These are phyloP conservation scores for Anastatus disparis DNA, from an alignment of 1,140 invertebrate genomes.

Conservation along the genomic window DNA sequence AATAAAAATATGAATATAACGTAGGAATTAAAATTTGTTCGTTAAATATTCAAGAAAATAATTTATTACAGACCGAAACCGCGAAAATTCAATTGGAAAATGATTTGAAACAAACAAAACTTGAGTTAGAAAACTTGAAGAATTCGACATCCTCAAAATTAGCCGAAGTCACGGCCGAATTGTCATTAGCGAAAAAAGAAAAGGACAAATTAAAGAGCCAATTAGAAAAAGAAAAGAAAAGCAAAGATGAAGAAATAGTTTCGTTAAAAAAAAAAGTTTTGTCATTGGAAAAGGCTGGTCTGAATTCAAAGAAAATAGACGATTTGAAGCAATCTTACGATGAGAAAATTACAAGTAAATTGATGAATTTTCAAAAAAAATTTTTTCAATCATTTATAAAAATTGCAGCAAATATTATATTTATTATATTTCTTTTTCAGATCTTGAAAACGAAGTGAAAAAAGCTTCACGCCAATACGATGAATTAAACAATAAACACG, in stretches of 20 bases:
- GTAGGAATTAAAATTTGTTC: too few relatives aligned
- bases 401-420: slow-evolving; percentile 31
- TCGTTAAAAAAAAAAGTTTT: slow-evolving; percentile 74
- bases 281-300: slow-evolving; percentile 71
- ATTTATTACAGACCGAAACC: slow-evolving; percentile 55
- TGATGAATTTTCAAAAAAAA: slow-evolving; percentile 37
- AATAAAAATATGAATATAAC: too few relatives aligned
- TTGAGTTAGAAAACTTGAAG: slow-evolving; percentile 60
- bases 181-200: slow-evolving; percentile 69
- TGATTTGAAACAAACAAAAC: slow-evolving; percentile 59
- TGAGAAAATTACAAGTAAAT: slow-evolving; percentile 74
- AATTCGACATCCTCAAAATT: slow-evolving; percentile 61
- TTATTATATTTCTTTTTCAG: slow-evolving; percentile 59
- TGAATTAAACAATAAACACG: slow-evolving; percentile 83
- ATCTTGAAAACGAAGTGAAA: slow-evolving; percentile 74
- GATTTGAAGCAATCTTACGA: slow-evolving; percentile 76
- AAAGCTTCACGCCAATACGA: slow-evolving; percentile 79
- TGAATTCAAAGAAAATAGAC: slow-evolving; percentile 72
- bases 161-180: slow-evolving; percentile 65
- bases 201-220: slow-evolving; percentile 71
- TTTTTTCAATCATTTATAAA: slow-evolving; percentile 42
- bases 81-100: slow-evolving; percentile 55
- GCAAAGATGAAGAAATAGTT: slow-evolving; percentile 73
- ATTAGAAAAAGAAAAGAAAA: slow-evolving; percentile 53
- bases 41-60: too few relatives aligned